A percentile compares a stretch with the other conserved stretches of the same genome.
phyloP scores from a whole-genome alignment of 2,113 vertebrate species.

The Dipodomys merriami region DNA sequence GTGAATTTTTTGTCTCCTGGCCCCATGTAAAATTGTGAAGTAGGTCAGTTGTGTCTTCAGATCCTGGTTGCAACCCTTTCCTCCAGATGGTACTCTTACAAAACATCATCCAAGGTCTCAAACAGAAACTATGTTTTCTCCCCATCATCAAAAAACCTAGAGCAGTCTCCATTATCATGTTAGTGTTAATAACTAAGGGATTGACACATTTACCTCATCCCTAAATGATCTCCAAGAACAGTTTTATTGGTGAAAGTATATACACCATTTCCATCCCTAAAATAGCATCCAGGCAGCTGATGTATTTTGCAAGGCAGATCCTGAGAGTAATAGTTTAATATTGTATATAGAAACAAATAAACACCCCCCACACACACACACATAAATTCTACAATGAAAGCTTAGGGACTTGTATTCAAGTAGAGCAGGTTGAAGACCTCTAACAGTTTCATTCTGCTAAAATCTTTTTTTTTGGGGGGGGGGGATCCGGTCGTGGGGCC shows the following conservation, averaged over 20 bases:
- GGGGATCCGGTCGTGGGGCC: too few species aligned
- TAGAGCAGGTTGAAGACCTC: neutral
- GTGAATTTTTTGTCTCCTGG: neutral
- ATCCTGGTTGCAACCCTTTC: neutral
- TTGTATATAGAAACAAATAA: neutral
- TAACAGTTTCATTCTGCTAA: neutral
- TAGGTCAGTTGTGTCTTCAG: neutral
- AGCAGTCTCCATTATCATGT: neutral
- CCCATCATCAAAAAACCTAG: neutral
- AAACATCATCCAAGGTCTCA: neutral
- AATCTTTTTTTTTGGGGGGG: too few species aligned
- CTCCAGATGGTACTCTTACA: neutral
- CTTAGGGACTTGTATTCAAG: neutral
- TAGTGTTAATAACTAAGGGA: neutral
- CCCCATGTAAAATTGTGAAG: conserved; percentile 27
- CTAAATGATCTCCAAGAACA: neutral
- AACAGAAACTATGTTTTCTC: neutral
- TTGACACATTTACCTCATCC: neutral
- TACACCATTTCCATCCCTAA: neutral
- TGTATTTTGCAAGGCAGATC: neutral
- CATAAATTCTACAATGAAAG: neutral
- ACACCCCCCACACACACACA: neutral
- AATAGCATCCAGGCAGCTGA: neutral
- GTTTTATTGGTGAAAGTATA: neutral
- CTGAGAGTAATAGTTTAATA: neutral